Conservation (phyloP, 2,888 invertebrate genomes). For the Parthenolecanium corni region DNA sequence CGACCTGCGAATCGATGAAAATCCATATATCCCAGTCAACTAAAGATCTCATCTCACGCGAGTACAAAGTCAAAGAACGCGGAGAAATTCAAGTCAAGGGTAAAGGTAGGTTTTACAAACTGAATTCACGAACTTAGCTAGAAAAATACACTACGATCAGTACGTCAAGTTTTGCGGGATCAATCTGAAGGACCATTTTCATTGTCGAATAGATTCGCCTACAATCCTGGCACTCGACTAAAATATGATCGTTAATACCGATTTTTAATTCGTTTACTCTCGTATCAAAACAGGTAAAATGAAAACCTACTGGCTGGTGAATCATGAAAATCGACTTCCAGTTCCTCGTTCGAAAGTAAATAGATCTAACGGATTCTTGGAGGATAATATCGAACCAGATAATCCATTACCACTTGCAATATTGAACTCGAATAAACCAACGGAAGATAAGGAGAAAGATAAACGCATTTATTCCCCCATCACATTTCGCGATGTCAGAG, state of each 20-base stretch:
- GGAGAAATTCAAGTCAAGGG: slow-evolving; percentile 84
- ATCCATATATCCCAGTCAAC: slow-evolving; percentile 91
- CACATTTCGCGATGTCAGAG: slow-evolving; percentile 49
- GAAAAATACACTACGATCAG: too few relatives aligned
- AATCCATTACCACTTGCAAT: slow-evolving; percentile 25
- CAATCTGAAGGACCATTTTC: too few relatives aligned
- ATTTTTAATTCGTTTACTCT: neutral
- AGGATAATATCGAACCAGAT: slow-evolving; percentile 18
- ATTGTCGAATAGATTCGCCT: too few relatives aligned
- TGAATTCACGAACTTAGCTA: neutral
- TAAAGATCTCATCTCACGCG: slow-evolving; percentile 56
- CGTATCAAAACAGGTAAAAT: slow-evolving; percentile 49
- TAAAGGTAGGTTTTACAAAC: slow-evolving; percentile 50
- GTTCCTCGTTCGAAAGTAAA: slow-evolving; percentile 38
- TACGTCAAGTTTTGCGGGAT: neutral
- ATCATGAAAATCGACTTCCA: slow-evolving; percentile 54
- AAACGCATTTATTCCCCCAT: slow-evolving; percentile 69
- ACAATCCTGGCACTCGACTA: too few relatives aligned
- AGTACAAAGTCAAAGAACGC: slow-evolving; percentile 62
- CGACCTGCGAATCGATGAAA: slow-evolving; percentile 82
- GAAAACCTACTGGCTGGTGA: slow-evolving; percentile 81
- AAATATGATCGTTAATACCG: neutral
- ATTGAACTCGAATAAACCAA: slow-evolving; percentile 6
- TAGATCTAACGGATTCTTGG: slow-evolving; percentile 38
- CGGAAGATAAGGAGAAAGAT: slow-evolving; percentile 43